Conservation (phyloP, 2,113 vertebrate genomes). For the Mus pahari region DNA sequence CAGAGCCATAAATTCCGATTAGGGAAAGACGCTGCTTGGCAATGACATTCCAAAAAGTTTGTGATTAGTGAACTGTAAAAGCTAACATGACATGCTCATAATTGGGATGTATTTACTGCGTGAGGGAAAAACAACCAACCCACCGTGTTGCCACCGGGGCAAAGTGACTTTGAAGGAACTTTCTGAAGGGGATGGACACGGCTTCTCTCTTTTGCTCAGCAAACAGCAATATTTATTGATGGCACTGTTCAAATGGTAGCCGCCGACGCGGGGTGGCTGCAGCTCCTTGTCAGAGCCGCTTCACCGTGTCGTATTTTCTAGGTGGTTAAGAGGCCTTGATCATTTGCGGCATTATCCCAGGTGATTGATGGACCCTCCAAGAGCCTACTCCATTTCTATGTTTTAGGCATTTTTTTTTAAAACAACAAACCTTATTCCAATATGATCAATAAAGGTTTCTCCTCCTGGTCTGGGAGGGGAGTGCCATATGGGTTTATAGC, state of each 20-base stretch:
- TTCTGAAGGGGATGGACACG: constrained; percentile 82
- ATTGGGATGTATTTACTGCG: constrained; percentile 86
- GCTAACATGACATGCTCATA: constrained; percentile 85
- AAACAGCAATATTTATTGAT: constrained; percentile 87
- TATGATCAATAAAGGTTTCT: constrained; percentile 87
- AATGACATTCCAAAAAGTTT: constrained; percentile 82
- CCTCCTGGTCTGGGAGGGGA: constrained; percentile 78
- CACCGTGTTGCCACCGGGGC: constrained; percentile 66
- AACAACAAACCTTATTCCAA: constrained; percentile 86
- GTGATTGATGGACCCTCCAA: constrained; percentile 87
- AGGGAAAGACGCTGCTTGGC: constrained; percentile 61
- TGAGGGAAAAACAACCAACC: constrained; percentile 45
- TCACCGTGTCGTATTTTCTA: constrained; percentile 85
- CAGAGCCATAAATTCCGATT: constrained; percentile 72
- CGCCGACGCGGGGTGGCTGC: constrained; percentile 31
- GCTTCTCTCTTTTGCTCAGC: constrained; percentile 78
- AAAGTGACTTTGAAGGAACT: constrained; percentile 90
- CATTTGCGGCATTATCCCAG: constrained; percentile 86
- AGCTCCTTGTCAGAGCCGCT: constrained; percentile 86
- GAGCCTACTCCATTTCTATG: constrained; percentile 87
- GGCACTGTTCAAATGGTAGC: constrained; percentile 82
- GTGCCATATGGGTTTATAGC: constrained; percentile 84
- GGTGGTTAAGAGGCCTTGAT: constrained; percentile 86
- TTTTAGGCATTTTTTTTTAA: constrained; percentile 86
- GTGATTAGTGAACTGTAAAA: constrained; percentile 87